Base-by-base conservation (phyloP, 2,797 vertebrate genomes). In the Enteromius argenteus region DNA sequence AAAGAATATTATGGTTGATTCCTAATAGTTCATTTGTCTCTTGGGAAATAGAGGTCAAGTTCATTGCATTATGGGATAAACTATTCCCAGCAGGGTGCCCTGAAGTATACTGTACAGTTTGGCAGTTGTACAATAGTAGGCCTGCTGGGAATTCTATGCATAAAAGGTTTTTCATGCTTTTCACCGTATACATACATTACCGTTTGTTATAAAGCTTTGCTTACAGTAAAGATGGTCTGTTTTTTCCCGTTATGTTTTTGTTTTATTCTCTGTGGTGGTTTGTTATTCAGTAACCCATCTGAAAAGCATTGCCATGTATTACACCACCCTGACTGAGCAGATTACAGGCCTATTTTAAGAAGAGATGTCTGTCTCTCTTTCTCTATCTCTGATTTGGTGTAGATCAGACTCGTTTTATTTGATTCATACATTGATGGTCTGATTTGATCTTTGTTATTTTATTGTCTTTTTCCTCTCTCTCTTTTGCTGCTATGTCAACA, bases 281-380 rank as follows among this genome's bases (percentile, higher is more conserved):
- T 64, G 60, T 64, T 53, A 21, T 64, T 27, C 14, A 15, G 60
- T 32, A 32, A 14, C 27, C 6, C 60, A 62, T 27, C 27, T 62
- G 13, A 62, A 30, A 7, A 64, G 27, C 30, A 32, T 78, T 80
- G 46, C 62, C 44, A 23, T 68, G 62, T 23, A 37, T 68, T 79
- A 51, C 21, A 53, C 62, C 1, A 46, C 37, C 46, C 42, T 37
- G 44, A 79, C 42, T 68, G 62, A 79, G 72, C 49, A 83, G 81
- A 83, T 83, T 83, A 83, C 35, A 58, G 35, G 11, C 17, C 81
- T 83, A 77, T 83, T 83, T 83, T 67, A 77, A 76, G 58, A 21
- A 73, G 17, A 37, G 19, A n/a, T 49, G 4, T 30, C 68, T 62
- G 37, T 72, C 66, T 42, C 27, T 60, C 39, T 21, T 17, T 66